Percentiles rank a stretch among this genome's conserved stretches.
Evolutionary conservation across 2,797 vertebrate genomes (phyloP).

Genomic region (Poeciliopsis infans): DNA sequence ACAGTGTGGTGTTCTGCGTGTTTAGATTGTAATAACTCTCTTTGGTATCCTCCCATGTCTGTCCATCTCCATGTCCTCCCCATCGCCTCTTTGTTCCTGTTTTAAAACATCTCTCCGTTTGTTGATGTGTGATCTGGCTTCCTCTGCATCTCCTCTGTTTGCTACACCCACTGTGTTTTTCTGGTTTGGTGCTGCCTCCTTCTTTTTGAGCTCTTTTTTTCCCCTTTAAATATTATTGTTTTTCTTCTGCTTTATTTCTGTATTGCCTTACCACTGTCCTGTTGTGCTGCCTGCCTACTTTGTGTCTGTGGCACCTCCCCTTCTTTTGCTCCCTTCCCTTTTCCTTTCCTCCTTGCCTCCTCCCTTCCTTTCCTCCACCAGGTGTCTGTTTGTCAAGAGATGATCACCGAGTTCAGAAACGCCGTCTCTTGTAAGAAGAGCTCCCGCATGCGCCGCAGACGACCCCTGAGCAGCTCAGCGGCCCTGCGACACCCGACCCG

Average conservation of each 20-base stretch:
- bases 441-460: constrained; percentile 87
- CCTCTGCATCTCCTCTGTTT: constrained; percentile 48
- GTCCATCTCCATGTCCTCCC: constrained; percentile 63
- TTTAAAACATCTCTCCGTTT: constrained; percentile 50
- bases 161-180: constrained; percentile 48
- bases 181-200: constrained; percentile 47
- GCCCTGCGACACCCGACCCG: constrained; percentile 81
- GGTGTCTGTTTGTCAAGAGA: constrained; percentile 95
- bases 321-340: constrained; percentile 50
- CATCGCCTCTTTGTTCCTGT: constrained; percentile 50
- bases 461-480: constrained; percentile 76
- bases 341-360: constrained; percentile 35
- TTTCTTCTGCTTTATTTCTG: constrained; percentile 44
- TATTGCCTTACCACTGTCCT: constrained; percentile 65
- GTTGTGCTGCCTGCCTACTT: constrained; percentile 69
- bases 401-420: constrained; percentile 91
- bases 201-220: constrained; percentile 24
- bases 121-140: constrained; percentile 53
- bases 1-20: constrained; percentile 73
- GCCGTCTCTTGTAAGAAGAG: constrained; percentile 93
- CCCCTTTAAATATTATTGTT: constrained; percentile 35
- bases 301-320: constrained; percentile 62
- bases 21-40: constrained; percentile 80
- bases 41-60: constrained; percentile 74
- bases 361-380: constrained; percentile 56